Conservation (phyloP, 1,140 invertebrate species). For the Drosophila rufa region DNA sequence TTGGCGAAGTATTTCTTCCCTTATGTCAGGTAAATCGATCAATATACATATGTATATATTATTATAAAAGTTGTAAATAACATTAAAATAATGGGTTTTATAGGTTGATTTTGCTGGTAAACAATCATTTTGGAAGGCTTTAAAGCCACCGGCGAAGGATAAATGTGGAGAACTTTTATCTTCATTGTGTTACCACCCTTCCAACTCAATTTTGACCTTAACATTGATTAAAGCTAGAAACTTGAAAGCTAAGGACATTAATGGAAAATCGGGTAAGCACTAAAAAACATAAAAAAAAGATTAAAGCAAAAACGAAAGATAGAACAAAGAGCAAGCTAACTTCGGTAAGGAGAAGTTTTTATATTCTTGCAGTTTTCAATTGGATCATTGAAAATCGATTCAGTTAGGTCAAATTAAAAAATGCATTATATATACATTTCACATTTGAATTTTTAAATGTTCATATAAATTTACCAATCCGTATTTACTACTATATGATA, state of each 20-base stretch:
- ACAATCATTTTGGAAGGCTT: conserved; percentile 95
- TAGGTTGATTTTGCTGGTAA: conserved; percentile 96
- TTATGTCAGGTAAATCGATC: conserved; percentile 92
- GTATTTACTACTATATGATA: no score
- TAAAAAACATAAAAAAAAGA: no score
- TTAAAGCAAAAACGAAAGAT: no score
- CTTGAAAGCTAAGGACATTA: conserved; percentile 97
- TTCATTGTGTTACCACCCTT: conserved; percentile 96
- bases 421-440: no score
- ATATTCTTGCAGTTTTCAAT: no score
- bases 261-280: conserved; percentile 95
- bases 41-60: no score
- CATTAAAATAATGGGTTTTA: conserved; percentile 27
- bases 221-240: conserved; percentile 96
- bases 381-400: no score
- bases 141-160: conserved; percentile 96
- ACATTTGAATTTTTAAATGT: no score
- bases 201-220: conserved; percentile 94
- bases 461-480: no score
- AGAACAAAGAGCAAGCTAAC: no score
- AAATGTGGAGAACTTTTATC: conserved; percentile 96
- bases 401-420: no score
- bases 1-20: conserved; percentile 97
- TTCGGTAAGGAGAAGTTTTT: no score
- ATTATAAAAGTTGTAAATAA: neutral